Base-by-base conservation (phyloP, 2,888 invertebrate genomes). In the Chouioia cunea region DNA sequence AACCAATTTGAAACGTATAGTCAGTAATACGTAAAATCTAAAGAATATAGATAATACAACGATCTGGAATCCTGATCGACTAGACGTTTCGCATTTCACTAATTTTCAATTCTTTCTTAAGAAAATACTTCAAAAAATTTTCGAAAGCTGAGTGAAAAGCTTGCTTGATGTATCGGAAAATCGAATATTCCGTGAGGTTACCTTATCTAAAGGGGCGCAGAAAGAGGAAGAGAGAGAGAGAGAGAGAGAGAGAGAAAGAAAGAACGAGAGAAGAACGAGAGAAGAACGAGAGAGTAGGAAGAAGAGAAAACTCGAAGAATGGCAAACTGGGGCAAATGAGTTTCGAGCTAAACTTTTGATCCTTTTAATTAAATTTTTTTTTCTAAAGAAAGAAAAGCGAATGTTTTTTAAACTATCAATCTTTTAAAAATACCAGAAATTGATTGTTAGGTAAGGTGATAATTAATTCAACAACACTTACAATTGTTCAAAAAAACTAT, bases 301-400 rank as follows among this genome's bases (percentile, higher is more conserved):
- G n/a, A n/a, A n/a, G n/a, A n/a, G n/a, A n/a, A 48, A 48, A 57
- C 3, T 56, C 56, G 16, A 56, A 20, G 22, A 50, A 52, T 52
- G 23, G 43, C 22, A 58, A 59, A 65, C 43, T 44, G 44, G 50
- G 20, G 50, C 44, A 22, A 58, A 50, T 58, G 43, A 58, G 57
- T 57, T 65, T 54, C 10, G 43, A 54, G 50, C 36, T 27, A 43
- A 57, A 66, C 43, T 66, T 66, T 58, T 46, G 46, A 58, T 66
- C 44, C 0, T 44, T 14, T 66, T 58, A 66, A 66, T 66, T 66
- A 58, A 65, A 66, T 58, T 48, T 15, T 52, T 58, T 52, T 18
- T 14, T 60, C 16, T 44, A 36, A 12, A 36, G 36, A 52, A 58
- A 52, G 36, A 65, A 65, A 50, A 16, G 65, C 36, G 50, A 65